phyloP scores from a whole-genome alignment of 1,140 invertebrate species.

The Drosophila murphyi region DNA sequence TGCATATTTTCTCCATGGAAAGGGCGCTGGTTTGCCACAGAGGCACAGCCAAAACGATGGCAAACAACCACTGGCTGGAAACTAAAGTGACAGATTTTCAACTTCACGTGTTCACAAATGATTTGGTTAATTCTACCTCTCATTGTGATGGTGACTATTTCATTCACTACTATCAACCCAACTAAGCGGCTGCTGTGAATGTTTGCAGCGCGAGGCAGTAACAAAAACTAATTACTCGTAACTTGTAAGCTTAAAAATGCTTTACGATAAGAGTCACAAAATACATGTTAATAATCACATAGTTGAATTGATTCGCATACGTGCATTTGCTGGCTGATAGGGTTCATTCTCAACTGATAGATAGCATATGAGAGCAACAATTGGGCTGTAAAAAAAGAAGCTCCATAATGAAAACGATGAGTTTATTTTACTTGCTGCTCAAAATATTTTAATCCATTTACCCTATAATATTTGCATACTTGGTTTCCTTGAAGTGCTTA shows the following conservation, averaged over 20 bases:
- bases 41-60: not conserved
- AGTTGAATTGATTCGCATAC: not conserved
- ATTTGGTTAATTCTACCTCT: conserved; percentile 36
- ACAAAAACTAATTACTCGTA: conserved; percentile 13
- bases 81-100: conserved; percentile 43
- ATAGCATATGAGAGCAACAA: not conserved
- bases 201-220: not conserved
- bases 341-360: conserved; percentile 1
- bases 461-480: conserved; percentile 2
- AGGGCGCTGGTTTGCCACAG: conserved; percentile 1
- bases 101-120: not conserved
- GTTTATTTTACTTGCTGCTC: not conserved
- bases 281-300: not conserved
- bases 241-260: conserved; percentile 1
- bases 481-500: conserved; percentile 11
- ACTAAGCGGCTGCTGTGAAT: conserved; percentile 7
- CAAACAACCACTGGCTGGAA: conserved; percentile 17
- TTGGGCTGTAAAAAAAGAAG: not conserved
- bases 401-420: not conserved
- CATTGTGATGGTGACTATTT: conserved; percentile 21
- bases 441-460: not conserved
- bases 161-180: not conserved
- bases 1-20: conserved; percentile 46
- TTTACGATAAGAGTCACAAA: conserved; percentile 13
- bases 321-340: conserved; percentile 6